Evolutionary conservation across 1,140 invertebrate genomes (phyloP), one percentile per base, ranked within the genome.

Genomic region (Bombyx mandarina): DNA sequence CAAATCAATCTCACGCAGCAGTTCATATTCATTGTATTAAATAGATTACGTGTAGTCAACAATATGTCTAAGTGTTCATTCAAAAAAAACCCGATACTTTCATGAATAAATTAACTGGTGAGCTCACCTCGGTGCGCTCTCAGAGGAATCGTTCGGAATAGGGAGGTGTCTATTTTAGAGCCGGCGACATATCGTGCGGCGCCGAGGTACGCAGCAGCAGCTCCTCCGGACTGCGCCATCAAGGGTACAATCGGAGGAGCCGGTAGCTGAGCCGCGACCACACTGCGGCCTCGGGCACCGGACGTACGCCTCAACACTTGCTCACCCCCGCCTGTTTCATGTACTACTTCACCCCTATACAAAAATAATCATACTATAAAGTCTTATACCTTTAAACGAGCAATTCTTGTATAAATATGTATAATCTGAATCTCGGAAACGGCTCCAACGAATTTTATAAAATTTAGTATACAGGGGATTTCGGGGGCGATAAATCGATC

Each of bases 111-210:
- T n/a, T 48, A 10, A 8, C 12, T 42, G 45, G 56, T 43, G 48
- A 45, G 46, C 52, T 54, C 64, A 79, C 79, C 79, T 44, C 68
- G 70, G 45, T 79, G 79, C 6, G 76, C 48, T 7, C 71, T 65
- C 12, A 80, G 56, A 10, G 75, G 65, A 4, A 82, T 52, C 26
- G 77, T 65, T 2, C 74, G 77, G 57, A 84, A 82, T 10, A 84
- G 71, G 7, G 79, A 71, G 10, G 79, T 82, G 62, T 80, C 81
- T 53, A 82, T 81, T 8, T 76, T 61, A 0, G 71, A 58, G 59
- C 81, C 81, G 46, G 81, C 77, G 43, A 82, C 77, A 62, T 81
- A 82, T 8, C 79, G 73, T 61, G 76, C 70, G 8, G 77, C 69
- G 61, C 78, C 73, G n/a, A 83, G 65, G 63, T 83, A 83, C 1